Base-by-base conservation (phyloP, 1,140 invertebrate genomes). In the Drosophila rufa region DNA sequence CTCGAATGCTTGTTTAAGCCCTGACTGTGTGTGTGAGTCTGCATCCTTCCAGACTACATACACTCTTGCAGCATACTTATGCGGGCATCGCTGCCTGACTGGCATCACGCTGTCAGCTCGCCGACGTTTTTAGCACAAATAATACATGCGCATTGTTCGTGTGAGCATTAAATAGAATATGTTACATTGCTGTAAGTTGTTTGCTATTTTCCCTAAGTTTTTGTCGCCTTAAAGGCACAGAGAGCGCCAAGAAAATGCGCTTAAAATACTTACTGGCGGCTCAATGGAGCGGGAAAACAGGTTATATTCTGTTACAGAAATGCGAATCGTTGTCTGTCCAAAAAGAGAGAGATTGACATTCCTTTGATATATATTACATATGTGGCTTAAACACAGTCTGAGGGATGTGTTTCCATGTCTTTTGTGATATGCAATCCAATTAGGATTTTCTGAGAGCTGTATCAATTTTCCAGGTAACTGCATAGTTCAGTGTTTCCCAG, bases 81-180 rank as follows among this genome's bases (percentile, higher is more conserved):
- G 59, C 84, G 84, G 80, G 85, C 82, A 86, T 50, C 40, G 68
- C 75, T 46, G 59, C 56, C 70, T 84, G 53, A 75, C 64, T 78
- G 77, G 84, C 84, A 84, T 68, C 85, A 74, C 80, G 84, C 84
- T 87, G 84, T 87, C 85, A 84, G 77, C 75, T 61, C 60, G 68
- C 59, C 87, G 84, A 89, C 86, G 69, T 87, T 87, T 84, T 84
- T 80, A 84, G 80, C 81, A 80, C 84, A 87, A 82, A 82, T 84
- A 80, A 69, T 79, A 85, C 78, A 65, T 64, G 22, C 40, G 67
- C 50, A 71, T 59, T 73, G 73, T 62, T 66, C 40, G 60, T 58
- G 66, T 40, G 47, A 55, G 47, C 57, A 56, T 60, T 59, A 58
- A 68, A 69, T 74, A 68, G 71, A 73, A 66, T 70, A 70, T 71